A percentile compares a stretch with the other conserved stretches of the same genome.
Conservation (phyloP, 2,888 invertebrate species). For the Polydesmus complanatus region DNA sequence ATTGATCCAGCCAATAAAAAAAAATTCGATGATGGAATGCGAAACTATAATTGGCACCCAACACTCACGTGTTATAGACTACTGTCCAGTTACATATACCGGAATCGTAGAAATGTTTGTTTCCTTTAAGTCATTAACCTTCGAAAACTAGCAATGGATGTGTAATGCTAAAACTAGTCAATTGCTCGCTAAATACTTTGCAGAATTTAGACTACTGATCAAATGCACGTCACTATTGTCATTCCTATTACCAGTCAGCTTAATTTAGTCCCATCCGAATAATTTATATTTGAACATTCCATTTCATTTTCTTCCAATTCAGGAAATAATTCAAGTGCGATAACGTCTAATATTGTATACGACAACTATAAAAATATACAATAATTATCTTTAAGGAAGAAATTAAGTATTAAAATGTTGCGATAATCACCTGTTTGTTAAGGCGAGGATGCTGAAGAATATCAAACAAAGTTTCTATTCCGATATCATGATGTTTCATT, state of each 20-base stretch:
- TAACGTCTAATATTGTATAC: slow-evolving; percentile 62
- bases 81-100: too few species aligned
- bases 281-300: neutral
- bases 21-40: too few species aligned
- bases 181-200: too few species aligned
- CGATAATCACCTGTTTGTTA: slow-evolving; percentile 41
- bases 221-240: too few species aligned
- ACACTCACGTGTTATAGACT: too few species aligned
- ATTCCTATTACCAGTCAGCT: neutral
- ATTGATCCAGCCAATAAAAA: too few species aligned
- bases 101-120: too few species aligned
- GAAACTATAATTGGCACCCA: neutral
- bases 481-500: slow-evolving; percentile 26
- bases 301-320: slow-evolving; percentile 32
- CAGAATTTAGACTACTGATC: too few species aligned
- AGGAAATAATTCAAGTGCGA: slow-evolving; percentile 61
- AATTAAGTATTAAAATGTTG: neutral
- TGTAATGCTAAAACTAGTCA: too few species aligned
- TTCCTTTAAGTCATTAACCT: too few species aligned
- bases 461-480: slow-evolving; percentile 29
- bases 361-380: slow-evolving; percentile 42
- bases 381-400: slow-evolving; percentile 1
- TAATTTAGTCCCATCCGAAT: neutral
- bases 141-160: too few species aligned
- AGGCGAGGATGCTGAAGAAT: slow-evolving; percentile 41